Conservation (phyloP, 1,140 invertebrate genomes). For the Luehdorfia chinensis region DNA sequence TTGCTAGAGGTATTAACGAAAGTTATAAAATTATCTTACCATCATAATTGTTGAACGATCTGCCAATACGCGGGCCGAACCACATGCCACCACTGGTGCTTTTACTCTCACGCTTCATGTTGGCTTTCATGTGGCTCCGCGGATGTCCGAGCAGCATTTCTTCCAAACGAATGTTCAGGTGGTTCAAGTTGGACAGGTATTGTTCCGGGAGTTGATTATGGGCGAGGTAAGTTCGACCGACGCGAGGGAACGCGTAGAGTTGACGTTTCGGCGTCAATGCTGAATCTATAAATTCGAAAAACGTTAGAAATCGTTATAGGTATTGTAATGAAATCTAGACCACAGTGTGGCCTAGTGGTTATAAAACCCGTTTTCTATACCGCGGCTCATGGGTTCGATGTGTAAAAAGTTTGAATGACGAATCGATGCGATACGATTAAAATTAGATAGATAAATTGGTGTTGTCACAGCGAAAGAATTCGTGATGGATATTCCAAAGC, state of each 20-base stretch:
- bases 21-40: too few species aligned
- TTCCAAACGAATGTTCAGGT: conserved; percentile 23
- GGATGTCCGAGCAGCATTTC: conserved; percentile 22
- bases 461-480: too few species aligned
- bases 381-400: too few species aligned
- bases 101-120: conserved; percentile 42
- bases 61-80: conserved; percentile 78
- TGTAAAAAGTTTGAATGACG: too few species aligned
- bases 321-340: too few species aligned
- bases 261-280: conserved; percentile 59
- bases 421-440: too few species aligned
- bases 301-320: too few species aligned
- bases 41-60: conserved; percentile 51
- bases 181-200: conserved; percentile 16
- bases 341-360: too few species aligned
- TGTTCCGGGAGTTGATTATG: conserved; percentile 6
- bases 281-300: conserved; percentile 39
- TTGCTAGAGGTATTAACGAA: too few species aligned
- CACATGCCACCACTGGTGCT: conserved; percentile 70
- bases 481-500: too few species aligned
- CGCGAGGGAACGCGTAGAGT: conserved; percentile 71
- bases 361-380: too few species aligned
- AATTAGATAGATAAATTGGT: too few species aligned
- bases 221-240: conserved; percentile 48
- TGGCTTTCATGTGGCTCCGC: conserved; percentile 24